Conservation (phyloP, 2,113 vertebrate genomes). For the Lipotes vexillifer region DNA sequence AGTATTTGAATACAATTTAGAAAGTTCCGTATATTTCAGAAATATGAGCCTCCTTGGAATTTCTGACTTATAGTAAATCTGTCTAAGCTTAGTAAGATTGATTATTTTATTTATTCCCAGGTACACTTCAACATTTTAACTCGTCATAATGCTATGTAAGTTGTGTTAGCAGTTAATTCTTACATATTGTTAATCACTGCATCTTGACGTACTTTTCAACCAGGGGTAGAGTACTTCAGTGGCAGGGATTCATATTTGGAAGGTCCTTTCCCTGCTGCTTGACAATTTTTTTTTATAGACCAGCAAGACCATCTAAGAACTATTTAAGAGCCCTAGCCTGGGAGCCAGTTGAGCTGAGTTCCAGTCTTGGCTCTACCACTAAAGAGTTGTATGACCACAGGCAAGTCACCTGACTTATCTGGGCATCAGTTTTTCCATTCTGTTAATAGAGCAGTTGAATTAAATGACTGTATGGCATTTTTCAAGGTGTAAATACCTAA, state of each 20-base stretch:
- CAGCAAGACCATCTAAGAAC: background rate
- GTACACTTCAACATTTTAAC: background rate
- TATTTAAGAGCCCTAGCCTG: background rate
- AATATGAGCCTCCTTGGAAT: background rate
- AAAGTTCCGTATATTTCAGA: slow-evolving; percentile 2
- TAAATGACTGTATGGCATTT: background rate
- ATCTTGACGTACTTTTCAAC: background rate
- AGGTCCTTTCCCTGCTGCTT: background rate
- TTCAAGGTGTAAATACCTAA: background rate
- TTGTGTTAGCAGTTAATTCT: slow-evolving; percentile 3
- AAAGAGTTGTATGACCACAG: background rate
- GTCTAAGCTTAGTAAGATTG: background rate
- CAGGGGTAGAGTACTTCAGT: background rate
- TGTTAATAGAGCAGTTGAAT: background rate
- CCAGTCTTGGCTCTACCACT: background rate
- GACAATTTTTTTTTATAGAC: background rate
- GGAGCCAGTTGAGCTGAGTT: background rate
- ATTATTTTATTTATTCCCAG: slow-evolving; percentile 3
- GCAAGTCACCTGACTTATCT: background rate
- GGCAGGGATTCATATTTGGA: background rate
- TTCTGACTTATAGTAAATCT: background rate
- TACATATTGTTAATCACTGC: background rate
- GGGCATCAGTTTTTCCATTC: background rate
- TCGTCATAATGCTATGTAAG: background rate
- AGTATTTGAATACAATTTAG: background rate